Conservation (phyloP, 2,113 vertebrate species). For the Anguilla japonica region DNA sequence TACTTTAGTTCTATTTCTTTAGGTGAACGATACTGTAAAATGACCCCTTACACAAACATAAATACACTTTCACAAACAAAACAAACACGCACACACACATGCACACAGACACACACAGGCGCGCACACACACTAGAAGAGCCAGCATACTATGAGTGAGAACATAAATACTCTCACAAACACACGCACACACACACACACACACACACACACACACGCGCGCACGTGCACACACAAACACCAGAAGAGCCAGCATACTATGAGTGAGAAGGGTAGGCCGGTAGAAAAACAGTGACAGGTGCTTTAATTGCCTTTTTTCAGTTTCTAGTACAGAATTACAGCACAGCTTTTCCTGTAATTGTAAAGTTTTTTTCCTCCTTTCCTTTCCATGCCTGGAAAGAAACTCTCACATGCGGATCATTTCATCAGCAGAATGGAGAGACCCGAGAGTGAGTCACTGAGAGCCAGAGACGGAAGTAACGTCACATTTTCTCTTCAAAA, state of each 20-base stretch:
- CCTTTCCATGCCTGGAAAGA: not conserved
- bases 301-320: not conserved
- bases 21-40: not conserved
- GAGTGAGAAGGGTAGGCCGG: not conserved
- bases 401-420: not conserved
- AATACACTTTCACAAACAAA: too few species aligned
- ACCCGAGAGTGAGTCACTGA: not conserved
- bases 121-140: not conserved
- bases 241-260: not conserved
- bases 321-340: not conserved
- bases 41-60: not conserved
- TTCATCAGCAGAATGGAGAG: not conserved
- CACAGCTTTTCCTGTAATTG: not conserved
- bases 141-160: not conserved
- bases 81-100: not conserved
- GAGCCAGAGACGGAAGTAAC: not conserved
- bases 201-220: too few species aligned
- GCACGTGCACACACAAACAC: not conserved
- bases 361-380: not conserved
- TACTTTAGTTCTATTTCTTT: not conserved
- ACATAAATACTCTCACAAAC: not conserved
- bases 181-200: not conserved
- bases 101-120: not conserved
- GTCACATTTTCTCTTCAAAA: not conserved
- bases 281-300: not conserved